Percentiles rank a stretch among this genome's conserved stretches.
Conservation (phyloP, 2,888 invertebrate genomes). For the Lymantria monacha region DNA sequence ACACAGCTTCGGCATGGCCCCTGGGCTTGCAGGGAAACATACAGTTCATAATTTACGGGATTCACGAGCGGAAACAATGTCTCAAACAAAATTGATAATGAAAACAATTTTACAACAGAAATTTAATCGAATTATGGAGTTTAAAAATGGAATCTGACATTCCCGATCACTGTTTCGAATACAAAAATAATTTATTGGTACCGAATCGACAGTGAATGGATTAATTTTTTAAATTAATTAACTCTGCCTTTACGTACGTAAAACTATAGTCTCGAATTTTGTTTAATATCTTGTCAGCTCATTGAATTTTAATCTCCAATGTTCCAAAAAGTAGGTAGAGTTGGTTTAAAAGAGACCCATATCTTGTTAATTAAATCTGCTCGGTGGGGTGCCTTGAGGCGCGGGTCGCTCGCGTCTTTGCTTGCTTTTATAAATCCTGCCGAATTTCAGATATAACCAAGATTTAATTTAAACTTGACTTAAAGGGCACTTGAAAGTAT, state of each 20-base stretch:
- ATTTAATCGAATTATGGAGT: slow-evolving; percentile 66
- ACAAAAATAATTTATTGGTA: slow-evolving; percentile 41
- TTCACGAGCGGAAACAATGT: slow-evolving; percentile 71
- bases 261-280: slow-evolving; percentile 53
- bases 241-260: slow-evolving; percentile 34
- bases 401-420: slow-evolving; percentile 58
- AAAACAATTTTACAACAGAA: slow-evolving; percentile 74
- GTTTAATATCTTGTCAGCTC: slow-evolving; percentile 64
- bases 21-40: slow-evolving; percentile 68
- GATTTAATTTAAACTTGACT: slow-evolving; percentile 75
- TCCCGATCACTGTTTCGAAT: slow-evolving; percentile 38
- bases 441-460: slow-evolving; percentile 73
- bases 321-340: slow-evolving; percentile 74
- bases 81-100: slow-evolving; percentile 72
- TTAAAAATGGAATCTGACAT: slow-evolving; percentile 53
- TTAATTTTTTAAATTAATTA: slow-evolving; percentile 42
- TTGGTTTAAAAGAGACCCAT: slow-evolving; percentile 77
- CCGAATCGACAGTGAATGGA: slow-evolving; percentile 27
- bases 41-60: slow-evolving; percentile 76
- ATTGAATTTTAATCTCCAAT: slow-evolving; percentile 76
- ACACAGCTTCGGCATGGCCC: slow-evolving; percentile 64
- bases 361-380: slow-evolving; percentile 82
- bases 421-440: slow-evolving; percentile 63
- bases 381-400: slow-evolving; percentile 70
- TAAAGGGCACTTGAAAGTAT: slow-evolving; percentile 57